These are phyloP conservation scores for Heterodera filipjevi DNA, from an alignment of 2,888 invertebrate species.

Conservation along the genomic window DNA sequence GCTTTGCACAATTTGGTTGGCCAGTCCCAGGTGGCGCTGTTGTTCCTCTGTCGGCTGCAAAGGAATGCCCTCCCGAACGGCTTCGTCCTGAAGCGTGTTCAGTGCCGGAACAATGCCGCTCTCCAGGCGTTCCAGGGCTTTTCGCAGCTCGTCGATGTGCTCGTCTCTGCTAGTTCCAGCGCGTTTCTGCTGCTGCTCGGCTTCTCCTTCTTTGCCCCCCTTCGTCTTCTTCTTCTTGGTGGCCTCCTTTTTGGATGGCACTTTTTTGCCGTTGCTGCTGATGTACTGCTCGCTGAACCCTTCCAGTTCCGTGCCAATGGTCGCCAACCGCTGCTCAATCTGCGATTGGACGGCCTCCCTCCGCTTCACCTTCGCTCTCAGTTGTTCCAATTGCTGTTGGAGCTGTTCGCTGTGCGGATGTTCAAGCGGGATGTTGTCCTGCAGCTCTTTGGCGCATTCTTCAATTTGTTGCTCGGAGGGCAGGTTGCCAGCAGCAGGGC, in stretches of 20 bases:
- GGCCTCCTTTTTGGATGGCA: not conserved
- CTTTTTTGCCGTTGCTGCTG: not conserved
- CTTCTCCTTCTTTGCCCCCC: not conserved
- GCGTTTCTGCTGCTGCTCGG: not conserved
- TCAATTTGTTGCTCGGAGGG: conserved; percentile 1
- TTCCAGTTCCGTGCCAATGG: conserved; percentile 11
- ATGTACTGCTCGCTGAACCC: not conserved
- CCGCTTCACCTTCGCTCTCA: conserved; percentile 3
- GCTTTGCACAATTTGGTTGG: conserved; percentile 1
- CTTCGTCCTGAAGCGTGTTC: conserved; percentile 69
- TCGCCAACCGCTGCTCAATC: not conserved
- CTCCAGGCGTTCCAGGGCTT: not conserved
- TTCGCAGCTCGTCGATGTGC: conserved; percentile 8
- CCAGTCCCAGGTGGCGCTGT: not conserved
- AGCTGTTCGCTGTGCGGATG: conserved; percentile 12
- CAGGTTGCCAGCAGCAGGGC: not conserved
- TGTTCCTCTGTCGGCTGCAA: not conserved
- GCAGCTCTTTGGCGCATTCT: conserved; percentile 13
- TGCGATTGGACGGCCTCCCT: conserved; percentile 12
- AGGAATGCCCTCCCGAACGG: conserved; percentile 58
- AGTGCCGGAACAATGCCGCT: conserved; percentile 64
- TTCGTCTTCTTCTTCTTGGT: not conserved
- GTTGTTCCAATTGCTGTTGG: conserved; percentile 20
- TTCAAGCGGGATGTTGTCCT: not conserved
- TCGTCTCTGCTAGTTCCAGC: not conserved